A percentile compares a stretch with the other conserved stretches of the same genome.
These are phyloP conservation scores for Kuschelorhynchus macadamiae DNA, from an alignment of 2,888 invertebrate genomes.

Conservation along the genomic window DNA sequence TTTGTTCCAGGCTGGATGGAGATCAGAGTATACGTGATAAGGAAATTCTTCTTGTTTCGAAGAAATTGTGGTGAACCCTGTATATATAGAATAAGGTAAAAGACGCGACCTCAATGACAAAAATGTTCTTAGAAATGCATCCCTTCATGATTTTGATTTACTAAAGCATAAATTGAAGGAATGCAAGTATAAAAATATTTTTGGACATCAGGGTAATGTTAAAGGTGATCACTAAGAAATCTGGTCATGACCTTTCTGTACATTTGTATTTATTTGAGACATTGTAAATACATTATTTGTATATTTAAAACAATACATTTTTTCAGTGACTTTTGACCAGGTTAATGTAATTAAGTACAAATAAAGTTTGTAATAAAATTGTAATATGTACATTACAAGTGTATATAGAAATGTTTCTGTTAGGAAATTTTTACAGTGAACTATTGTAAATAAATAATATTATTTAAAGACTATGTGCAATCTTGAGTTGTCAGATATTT, in stretches of 20 bases:
- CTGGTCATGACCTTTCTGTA: constrained; percentile 51
- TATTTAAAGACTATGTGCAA: constrained; percentile 63
- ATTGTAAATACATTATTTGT: constrained; percentile 43
- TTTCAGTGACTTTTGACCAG: constrained; percentile 57
- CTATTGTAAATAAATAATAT: constrained; percentile 51
- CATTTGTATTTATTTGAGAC: constrained; percentile 56
- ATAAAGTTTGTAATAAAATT: constrained; percentile 66
- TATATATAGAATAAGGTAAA: constrained; percentile 27
- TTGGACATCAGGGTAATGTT: constrained; percentile 59
- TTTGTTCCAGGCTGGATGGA: constrained; percentile 88
- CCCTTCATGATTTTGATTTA: too few relatives aligned
- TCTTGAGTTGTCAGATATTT: constrained; percentile 52
- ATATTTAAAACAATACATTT: constrained; percentile 56
- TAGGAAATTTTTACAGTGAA: constrained; percentile 62
- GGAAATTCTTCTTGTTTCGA: constrained; percentile 52
- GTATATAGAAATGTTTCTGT: constrained; percentile 31
- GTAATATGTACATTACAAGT: constrained; percentile 59
- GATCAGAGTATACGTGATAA: constrained; percentile 95
- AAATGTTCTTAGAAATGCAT: constrained; percentile 7
- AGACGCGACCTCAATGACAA: constrained; percentile 2
- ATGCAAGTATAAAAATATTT: constrained; percentile 52
- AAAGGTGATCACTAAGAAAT: constrained; percentile 56
- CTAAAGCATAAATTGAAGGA: too few relatives aligned
- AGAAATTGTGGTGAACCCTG: constrained; percentile 4
- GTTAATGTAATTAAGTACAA: constrained; percentile 68